Evolutionary conservation across 2,888 invertebrate genomes (phyloP).

Genomic region (Calameuta pallipes): DNA sequence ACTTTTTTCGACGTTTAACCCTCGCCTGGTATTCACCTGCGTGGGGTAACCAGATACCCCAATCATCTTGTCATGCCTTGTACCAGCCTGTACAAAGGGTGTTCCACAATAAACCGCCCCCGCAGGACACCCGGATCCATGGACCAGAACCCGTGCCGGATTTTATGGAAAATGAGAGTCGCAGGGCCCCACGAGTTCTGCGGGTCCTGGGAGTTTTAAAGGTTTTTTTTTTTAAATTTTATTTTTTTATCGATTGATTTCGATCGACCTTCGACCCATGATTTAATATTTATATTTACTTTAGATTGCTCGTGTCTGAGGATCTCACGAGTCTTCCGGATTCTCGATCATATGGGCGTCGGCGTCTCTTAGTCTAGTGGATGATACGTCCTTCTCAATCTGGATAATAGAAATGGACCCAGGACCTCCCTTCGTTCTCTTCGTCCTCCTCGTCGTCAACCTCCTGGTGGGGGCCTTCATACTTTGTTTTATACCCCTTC

Average conservation of each 20-base stretch:
- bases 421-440: not conserved
- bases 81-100: constrained; percentile 58
- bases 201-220: not conserved
- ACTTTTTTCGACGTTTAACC: constrained; percentile 48
- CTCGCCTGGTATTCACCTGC: constrained; percentile 51
- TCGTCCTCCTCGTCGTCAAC: not conserved
- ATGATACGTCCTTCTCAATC: not conserved
- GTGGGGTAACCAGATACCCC: constrained; percentile 53
- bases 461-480: constrained; percentile 4
- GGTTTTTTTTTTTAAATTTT: not conserved
- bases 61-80: constrained; percentile 62
- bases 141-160: not conserved
- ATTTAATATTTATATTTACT: not conserved
- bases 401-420: not conserved
- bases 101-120: constrained; percentile 63
- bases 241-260: not conserved
- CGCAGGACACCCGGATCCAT: constrained; percentile 41
- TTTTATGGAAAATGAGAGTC: not conserved
- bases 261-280: not conserved
- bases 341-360: not conserved
- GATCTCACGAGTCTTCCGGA: not conserved
- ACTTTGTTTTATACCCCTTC: constrained; percentile 33
- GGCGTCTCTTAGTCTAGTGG: not conserved
- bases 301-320: not conserved
- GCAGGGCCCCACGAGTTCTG: not conserved